phyloP scores from a whole-genome alignment of 2,888 invertebrate species.

The Acanthopleura granulata region DNA sequence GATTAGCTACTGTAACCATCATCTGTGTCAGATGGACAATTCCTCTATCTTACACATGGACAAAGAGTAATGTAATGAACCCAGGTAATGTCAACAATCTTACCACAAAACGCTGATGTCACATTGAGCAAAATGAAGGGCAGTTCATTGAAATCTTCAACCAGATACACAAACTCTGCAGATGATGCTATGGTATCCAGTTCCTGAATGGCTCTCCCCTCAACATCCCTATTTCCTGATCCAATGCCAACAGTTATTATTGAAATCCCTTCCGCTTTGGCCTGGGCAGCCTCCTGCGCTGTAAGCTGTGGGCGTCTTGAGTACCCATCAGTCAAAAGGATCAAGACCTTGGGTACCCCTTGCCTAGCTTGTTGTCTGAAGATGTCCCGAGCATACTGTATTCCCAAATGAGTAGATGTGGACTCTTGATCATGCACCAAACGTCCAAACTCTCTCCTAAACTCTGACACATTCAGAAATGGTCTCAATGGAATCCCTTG shows the following conservation, averaged over 20 bases:
- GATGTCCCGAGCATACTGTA: background rate
- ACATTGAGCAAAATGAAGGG: background rate
- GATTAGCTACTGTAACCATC: too few species aligned
- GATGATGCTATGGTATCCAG: background rate
- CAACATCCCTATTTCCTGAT: background rate
- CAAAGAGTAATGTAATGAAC: too few species aligned
- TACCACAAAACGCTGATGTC: background rate
- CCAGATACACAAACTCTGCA: background rate
- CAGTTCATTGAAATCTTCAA: background rate
- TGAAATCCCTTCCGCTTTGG: background rate
- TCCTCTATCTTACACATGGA: too few species aligned
- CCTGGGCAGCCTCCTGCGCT: background rate
- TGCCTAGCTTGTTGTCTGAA: background rate
- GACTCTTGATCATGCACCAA: background rate
- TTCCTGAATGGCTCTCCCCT: background rate
- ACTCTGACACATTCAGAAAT: background rate
- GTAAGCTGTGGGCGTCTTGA: background rate
- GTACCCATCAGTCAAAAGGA: background rate
- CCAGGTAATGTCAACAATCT: background rate
- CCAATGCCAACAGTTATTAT: slow-evolving; percentile 11
- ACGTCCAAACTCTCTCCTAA: background rate
- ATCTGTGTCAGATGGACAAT: background rate
- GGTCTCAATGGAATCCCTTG: slow-evolving; percentile 12
- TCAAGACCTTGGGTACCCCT: background rate
- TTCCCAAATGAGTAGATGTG: background rate